These are phyloP conservation scores for Micrastur ruficollis DNA, from an alignment of 2,797 vertebrate species.

Conservation along the genomic window DNA sequence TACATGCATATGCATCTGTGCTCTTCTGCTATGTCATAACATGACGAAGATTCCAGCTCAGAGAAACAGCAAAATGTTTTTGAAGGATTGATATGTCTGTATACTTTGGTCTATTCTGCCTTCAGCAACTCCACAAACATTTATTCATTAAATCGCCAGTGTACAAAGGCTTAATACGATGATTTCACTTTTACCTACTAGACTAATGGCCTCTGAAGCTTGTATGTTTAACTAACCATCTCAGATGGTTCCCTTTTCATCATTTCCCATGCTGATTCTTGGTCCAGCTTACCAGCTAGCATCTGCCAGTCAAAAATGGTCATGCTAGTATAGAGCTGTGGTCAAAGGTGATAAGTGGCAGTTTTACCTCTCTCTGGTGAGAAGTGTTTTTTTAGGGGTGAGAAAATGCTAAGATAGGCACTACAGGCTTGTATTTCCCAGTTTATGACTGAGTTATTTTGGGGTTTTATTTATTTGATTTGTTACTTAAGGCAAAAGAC, in stretches of 20 bases:
- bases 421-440: not conserved
- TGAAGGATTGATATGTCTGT: not conserved
- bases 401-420: not conserved
- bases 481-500: not conserved
- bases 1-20: not conserved
- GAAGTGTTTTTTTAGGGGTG: fast-evolving
- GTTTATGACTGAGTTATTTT: not conserved
- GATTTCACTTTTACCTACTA: not conserved
- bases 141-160: not conserved
- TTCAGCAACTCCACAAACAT: not conserved
- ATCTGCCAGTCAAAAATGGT: not conserved
- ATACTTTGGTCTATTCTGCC: not conserved
- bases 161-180: not conserved
- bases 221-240: not conserved
- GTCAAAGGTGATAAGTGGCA: not conserved
- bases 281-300: not conserved
- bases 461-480: not conserved
- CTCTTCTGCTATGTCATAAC: not conserved
- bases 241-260: not conserved
- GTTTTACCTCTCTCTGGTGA: not conserved
- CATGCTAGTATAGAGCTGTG: not conserved
- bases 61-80: not conserved
- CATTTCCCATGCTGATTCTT: not conserved
- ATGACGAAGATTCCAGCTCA: not conserved
- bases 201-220: not conserved